Base-by-base conservation (phyloP, 2,888 invertebrate genomes). In the Biston betularia region DNA sequence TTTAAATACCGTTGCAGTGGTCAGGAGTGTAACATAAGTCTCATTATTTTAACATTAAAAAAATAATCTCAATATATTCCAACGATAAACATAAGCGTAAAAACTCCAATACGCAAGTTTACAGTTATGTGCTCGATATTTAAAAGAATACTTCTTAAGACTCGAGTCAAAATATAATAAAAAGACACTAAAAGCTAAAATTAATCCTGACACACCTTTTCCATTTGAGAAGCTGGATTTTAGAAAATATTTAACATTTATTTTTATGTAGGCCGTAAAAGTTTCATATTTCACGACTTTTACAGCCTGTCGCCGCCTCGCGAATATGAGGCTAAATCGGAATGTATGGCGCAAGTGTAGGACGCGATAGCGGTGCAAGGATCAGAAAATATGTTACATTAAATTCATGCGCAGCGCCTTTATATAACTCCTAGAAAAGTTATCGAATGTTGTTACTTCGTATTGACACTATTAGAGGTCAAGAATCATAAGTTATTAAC, bases 401-500 rank as follows among this genome's bases (percentile, higher is more conserved):
- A 55, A 64, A 70, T 72, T 75, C 70, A 77, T 77, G 79, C 82
- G 76, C 79, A 83, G 67, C 75, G 76, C 75, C 76, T 79, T 80
- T 78, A 79, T 78, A 81, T 82, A 81, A 80, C 74, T 77, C 77
- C 72, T 75, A 68, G 75, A 73, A 76, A 71, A 73, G 66, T 74
- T 69, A 77, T 81, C 77, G 77, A 79, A 75, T 77, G 77, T 48
- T 77, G 81, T 79, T 77, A 78, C 77, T 52, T 77, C 81, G 79
- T 77, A 79, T 78, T 79, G 81, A 80, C 81, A 77, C 75, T 78
- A 77, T 78, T 72, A 75, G 75, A 77, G 75, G 78, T 70, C 69
- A 75, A 75, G 77, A 78, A 78, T 83, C 80, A 85, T 82, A 76
- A 75, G 73, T 75, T 69, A 62, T 70, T 78, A 77, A 80, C 78